Evolutionary conservation across 2,797 vertebrate species (phyloP).

Genomic region (Cryptoprocta ferox): DNA sequence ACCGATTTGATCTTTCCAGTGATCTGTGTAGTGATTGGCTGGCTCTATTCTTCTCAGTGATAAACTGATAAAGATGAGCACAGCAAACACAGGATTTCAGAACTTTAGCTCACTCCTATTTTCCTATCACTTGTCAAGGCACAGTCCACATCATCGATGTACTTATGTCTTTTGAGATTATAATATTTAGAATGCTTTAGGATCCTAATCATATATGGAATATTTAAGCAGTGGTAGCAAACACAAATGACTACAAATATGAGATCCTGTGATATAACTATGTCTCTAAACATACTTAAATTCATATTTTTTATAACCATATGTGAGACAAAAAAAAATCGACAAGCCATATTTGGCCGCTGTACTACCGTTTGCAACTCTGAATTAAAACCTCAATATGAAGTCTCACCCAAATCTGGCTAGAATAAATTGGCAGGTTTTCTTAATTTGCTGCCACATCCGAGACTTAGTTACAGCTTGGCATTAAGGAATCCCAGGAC

Average conservation of each 20-base stretch:
- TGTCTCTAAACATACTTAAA: background rate
- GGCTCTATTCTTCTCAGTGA: background rate
- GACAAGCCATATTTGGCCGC: constrained; percentile 3
- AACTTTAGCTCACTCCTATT: background rate
- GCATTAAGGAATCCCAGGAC: constrained; percentile 33
- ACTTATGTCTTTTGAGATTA: background rate
- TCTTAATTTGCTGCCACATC: constrained; percentile 44
- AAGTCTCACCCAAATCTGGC: constrained; percentile 50
- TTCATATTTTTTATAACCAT: background rate
- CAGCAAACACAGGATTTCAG: background rate
- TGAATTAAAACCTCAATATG: constrained; percentile 23
- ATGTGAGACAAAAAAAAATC: background rate
- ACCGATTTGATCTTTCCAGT: background rate
- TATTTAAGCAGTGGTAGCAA: background rate
- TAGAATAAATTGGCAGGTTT: constrained; percentile 47
- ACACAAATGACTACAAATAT: background rate
- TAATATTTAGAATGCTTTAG: background rate
- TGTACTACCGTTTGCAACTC: background rate
- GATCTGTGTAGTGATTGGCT: constrained; percentile 46
- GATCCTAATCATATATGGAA: background rate
- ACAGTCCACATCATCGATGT: background rate
- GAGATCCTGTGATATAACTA: background rate
- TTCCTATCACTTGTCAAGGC: background rate
- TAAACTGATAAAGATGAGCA: constrained; percentile 10
- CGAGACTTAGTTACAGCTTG: background rate